These are phyloP conservation scores for Diphyllodes magnificus DNA, from an alignment of 2,113 vertebrate genomes.

Conservation along the genomic window DNA sequence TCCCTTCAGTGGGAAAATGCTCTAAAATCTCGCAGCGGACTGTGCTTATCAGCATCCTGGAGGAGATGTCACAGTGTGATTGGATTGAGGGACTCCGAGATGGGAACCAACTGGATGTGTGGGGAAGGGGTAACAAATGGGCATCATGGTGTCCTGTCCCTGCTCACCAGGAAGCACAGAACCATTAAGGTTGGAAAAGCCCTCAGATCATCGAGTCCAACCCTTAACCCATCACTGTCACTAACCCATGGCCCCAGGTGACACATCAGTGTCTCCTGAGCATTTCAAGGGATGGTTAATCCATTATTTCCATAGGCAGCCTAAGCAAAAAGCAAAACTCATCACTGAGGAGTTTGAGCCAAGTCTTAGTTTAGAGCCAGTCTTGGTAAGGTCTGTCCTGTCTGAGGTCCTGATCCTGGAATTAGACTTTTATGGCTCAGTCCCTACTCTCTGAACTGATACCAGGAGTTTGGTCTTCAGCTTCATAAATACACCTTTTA, in stretches of 20 bases:
- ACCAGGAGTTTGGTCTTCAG: background rate
- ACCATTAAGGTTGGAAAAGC: background rate
- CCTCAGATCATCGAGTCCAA: background rate
- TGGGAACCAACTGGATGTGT: background rate
- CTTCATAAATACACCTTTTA: background rate
- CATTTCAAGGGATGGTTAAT: background rate
- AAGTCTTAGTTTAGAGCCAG: background rate
- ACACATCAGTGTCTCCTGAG: background rate
- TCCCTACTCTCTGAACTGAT: background rate
- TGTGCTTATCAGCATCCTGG: background rate
- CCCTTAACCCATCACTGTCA: background rate
- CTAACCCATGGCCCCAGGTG: background rate
- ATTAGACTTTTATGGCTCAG: background rate
- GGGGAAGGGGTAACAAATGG: rapidly evolving
- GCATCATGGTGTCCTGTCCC: rapidly evolving
- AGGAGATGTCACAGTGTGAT: background rate
- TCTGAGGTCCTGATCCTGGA: background rate
- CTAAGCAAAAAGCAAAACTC: background rate
- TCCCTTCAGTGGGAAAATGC: background rate
- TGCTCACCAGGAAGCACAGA: background rate
- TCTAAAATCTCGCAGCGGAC: background rate
- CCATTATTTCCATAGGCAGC: background rate
- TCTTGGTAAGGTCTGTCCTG: rapidly evolving
- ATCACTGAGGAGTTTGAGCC: background rate
- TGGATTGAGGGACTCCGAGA: background rate